These are phyloP conservation scores for Melanotus villosus DNA, from an alignment of 2,888 invertebrate genomes.

Conservation along the genomic window DNA sequence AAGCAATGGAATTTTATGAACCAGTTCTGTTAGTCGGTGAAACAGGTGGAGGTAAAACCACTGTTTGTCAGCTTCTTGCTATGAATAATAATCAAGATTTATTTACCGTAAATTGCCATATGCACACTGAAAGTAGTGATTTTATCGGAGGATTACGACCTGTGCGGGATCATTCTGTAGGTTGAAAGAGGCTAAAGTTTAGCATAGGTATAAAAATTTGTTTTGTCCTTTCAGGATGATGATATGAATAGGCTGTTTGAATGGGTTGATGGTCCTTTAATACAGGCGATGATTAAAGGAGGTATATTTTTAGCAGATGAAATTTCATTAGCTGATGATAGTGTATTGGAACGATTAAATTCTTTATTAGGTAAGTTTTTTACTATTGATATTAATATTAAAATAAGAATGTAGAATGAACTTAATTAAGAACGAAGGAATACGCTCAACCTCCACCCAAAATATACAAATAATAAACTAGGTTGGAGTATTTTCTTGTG, in stretches of 20 bases:
- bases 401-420: too few relatives aligned
- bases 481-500: too few relatives aligned
- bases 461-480: too few relatives aligned
- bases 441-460: too few relatives aligned
- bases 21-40: slow-evolving; percentile 97
- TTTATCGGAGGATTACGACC: slow-evolving; percentile 97
- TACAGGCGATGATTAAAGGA: slow-evolving; percentile 91
- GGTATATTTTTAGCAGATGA: slow-evolving; percentile 96
- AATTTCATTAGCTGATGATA: slow-evolving; percentile 98
- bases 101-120: slow-evolving; percentile 94
- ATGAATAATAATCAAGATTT: slow-evolving; percentile 77
- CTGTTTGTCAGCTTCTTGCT: slow-evolving; percentile 92
- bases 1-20: slow-evolving; percentile 92
- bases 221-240: slow-evolving; percentile 52
- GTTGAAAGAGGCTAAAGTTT: slow-evolving; percentile 32
- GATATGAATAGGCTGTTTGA: slow-evolving; percentile 82
- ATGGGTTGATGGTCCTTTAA: slow-evolving; percentile 97
- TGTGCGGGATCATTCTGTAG: slow-evolving; percentile 74
- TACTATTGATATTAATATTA: background rate
- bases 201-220: slow-evolving; percentile 18
- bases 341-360: slow-evolving; percentile 96
- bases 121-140: slow-evolving; percentile 98
- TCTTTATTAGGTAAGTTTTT: slow-evolving; percentile 80
- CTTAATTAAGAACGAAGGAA: too few relatives aligned
- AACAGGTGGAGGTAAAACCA: slow-evolving; percentile 98